Evolutionary conservation across 2,113 vertebrate genomes (phyloP).

Genomic region (Dendrocopos noguchii): DNA sequence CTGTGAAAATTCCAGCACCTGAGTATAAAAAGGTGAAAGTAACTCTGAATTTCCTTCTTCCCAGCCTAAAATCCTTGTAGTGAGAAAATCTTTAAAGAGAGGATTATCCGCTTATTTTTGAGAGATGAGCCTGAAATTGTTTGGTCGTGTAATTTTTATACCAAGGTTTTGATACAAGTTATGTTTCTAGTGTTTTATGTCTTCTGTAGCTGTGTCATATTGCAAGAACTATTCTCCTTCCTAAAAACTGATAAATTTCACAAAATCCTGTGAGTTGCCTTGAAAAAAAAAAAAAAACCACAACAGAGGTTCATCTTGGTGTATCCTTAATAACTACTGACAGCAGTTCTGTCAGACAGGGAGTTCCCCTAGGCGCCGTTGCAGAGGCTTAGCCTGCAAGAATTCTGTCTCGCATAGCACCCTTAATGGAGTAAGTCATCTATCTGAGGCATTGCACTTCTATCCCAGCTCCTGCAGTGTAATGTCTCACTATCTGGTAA

Average conservation of each 20-base stretch:
- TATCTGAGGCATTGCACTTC: background rate
- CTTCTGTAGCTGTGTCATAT: background rate
- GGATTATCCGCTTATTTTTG: background rate
- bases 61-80: background rate
- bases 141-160: background rate
- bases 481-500: background rate
- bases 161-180: background rate
- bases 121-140: background rate
- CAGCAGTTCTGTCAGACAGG: background rate
- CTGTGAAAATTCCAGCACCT: background rate
- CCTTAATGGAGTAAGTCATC: background rate
- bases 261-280: background rate
- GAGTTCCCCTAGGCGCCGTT: background rate
- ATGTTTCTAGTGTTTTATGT: background rate
- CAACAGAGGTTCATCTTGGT: background rate
- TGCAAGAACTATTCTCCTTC: background rate
- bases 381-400: background rate
- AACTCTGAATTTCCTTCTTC: background rate
- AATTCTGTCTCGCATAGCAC: background rate
- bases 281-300: background rate
- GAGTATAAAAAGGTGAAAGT: background rate
- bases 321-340: background rate
- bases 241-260: background rate
- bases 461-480: background rate
- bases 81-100: background rate